phyloP scores from a whole-genome alignment of 2,113 vertebrate species.

The Toxotes chatareus region DNA sequence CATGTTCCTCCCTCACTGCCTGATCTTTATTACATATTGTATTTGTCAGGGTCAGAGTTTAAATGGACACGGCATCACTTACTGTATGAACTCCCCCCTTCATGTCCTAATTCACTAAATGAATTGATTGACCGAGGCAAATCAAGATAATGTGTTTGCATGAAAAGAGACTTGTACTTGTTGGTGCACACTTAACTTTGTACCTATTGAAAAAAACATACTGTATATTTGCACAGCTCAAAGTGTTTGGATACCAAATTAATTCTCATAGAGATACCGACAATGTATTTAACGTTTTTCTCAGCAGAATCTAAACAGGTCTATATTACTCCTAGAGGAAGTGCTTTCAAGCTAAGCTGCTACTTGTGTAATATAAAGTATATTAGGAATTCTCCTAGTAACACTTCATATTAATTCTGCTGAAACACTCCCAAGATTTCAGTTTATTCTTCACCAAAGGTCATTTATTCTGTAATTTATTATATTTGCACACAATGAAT shows the following conservation, averaged over 20 bases:
- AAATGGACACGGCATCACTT: too few species aligned
- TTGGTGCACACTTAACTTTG: not conserved
- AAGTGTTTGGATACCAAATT: too few species aligned
- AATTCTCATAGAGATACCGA: too few species aligned
- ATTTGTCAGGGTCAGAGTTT: too few species aligned
- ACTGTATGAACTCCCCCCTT: too few species aligned
- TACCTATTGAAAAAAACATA: too few species aligned
- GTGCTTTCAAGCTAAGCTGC: not conserved
- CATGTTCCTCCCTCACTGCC: too few species aligned
- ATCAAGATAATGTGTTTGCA: not conserved
- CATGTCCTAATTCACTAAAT: not conserved
- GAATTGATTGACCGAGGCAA: too few species aligned
- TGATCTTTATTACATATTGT: too few species aligned
- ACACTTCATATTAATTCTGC: not conserved
- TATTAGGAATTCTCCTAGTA: not conserved
- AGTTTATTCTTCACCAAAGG: not conserved
- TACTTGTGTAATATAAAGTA: not conserved
- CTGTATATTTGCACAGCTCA: too few species aligned
- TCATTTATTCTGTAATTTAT: not conserved
- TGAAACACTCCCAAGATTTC: not conserved
- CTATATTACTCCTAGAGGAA: not conserved
- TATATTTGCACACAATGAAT: not conserved
- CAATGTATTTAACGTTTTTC: not conserved
- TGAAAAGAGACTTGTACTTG: not conserved
- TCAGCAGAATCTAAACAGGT: not conserved